Conservation (phyloP, 2,113 vertebrate species). For the Sterrhoptilus dennistouni region DNA sequence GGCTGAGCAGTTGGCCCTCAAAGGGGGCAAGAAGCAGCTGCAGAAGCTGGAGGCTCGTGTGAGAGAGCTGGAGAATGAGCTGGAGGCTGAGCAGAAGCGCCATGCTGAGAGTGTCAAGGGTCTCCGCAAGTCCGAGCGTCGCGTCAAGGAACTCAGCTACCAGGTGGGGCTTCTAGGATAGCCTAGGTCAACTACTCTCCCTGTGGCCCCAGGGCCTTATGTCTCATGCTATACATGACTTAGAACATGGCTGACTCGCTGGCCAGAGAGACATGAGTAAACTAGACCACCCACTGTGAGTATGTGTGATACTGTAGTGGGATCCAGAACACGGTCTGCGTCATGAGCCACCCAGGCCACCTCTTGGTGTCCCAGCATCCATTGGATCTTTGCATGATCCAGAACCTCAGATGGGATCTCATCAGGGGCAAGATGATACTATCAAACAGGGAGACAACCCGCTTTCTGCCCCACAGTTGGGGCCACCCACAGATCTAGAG, state of each 20-base stretch:
- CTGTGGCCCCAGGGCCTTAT: neutral
- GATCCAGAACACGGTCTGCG: neutral
- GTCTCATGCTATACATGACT: neutral
- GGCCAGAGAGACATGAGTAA: rapidly evolving
- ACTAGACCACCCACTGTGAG: neutral
- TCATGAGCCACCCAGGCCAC: neutral
- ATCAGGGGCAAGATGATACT: neutral
- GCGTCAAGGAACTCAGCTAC: conserved; percentile 86
- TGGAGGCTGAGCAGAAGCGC: conserved; percentile 88
- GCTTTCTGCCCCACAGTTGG: rapidly evolving
- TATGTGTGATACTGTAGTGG: neutral
- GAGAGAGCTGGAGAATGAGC: conserved; percentile 87
- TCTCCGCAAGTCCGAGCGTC: conserved; percentile 89
- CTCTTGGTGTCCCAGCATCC: rapidly evolving
- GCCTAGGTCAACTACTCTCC: rapidly evolving
- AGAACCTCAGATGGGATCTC: neutral
- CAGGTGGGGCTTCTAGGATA: conserved; percentile 32
- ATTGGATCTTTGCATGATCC: neutral
- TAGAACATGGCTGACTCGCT: neutral
- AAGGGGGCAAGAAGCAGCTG: conserved; percentile 87
- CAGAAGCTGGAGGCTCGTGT: conserved; percentile 89
- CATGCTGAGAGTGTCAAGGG: conserved; percentile 84
- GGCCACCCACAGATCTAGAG: no score
- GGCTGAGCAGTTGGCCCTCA: conserved; percentile 85
- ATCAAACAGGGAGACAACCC: neutral